Evolutionary conservation across 2,113 vertebrate species (phyloP).

Genomic region (Haemorhous mexicanus): DNA sequence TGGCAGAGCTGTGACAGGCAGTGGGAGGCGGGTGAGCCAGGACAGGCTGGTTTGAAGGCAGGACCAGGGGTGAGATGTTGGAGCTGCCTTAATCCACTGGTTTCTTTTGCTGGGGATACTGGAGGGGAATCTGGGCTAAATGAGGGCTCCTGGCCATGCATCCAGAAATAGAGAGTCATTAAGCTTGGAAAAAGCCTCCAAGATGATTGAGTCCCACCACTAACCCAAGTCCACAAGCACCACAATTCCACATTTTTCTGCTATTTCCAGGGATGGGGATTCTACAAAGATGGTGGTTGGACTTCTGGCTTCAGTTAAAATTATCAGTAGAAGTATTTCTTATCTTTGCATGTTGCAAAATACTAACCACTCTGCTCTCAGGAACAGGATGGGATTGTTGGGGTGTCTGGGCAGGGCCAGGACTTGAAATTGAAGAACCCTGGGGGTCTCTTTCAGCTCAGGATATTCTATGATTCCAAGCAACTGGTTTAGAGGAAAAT

Average conservation of each 20-base stretch:
- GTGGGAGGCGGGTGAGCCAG: background rate
- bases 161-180: background rate
- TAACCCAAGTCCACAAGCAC: background rate
- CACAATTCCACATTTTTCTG: background rate
- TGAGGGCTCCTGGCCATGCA: background rate
- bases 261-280: background rate
- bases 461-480: background rate
- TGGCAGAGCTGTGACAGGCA: background rate
- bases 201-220: background rate
- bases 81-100: background rate
- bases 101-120: background rate
- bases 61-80: background rate
- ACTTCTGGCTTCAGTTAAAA: background rate
- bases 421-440: background rate
- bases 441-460: background rate
- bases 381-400: background rate
- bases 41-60: background rate
- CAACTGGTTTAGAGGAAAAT: background rate
- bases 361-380: fast-evolving
- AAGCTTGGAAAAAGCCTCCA: background rate
- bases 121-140: background rate
- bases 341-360: background rate
- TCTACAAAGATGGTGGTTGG: background rate
- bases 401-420: background rate
- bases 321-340: background rate